phyloP scores from a whole-genome alignment of 2,113 vertebrate species.

The Paedocypris sp. region DNA sequence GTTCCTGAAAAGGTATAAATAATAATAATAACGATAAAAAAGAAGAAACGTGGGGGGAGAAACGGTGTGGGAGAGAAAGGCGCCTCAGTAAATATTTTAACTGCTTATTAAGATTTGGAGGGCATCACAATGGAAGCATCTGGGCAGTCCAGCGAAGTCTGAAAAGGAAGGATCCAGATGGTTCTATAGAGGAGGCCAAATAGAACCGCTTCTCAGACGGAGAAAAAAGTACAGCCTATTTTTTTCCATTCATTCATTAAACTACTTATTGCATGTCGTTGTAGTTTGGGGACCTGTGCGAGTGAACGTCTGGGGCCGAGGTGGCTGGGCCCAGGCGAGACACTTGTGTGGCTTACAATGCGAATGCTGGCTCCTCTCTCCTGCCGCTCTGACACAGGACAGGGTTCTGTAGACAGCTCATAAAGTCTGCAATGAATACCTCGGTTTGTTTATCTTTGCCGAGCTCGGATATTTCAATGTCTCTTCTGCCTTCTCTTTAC shows the following conservation, averaged over 20 bases:
- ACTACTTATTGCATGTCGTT: slow-evolving; percentile 16
- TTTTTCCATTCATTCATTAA: slow-evolving; percentile 37
- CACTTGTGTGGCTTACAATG: slow-evolving; percentile 37
- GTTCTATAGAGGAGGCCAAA: slow-evolving; percentile 66
- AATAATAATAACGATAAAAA: slow-evolving; percentile 73
- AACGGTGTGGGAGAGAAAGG: slow-evolving; percentile 50
- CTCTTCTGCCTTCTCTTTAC: slow-evolving; percentile 61
- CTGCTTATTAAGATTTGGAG: slow-evolving; percentile 95
- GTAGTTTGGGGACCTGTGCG: slow-evolving; percentile 5
- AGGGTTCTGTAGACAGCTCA: slow-evolving; percentile 58
- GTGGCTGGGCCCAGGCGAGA: slow-evolving; percentile 1
- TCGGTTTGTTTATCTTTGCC: slow-evolving; percentile 67
- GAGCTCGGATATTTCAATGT: slow-evolving; percentile 63
- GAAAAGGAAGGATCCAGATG: slow-evolving; percentile 81
- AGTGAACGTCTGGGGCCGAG: background rate
- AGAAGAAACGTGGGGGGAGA: slow-evolving; percentile 45
- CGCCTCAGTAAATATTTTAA: slow-evolving; percentile 99
- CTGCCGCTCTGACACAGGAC: slow-evolving; percentile 51
- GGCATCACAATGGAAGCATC: slow-evolving; percentile 90
- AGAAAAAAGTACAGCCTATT: slow-evolving; percentile 56
- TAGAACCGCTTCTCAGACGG: slow-evolving; percentile 58
- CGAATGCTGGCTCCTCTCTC: slow-evolving; percentile 32
- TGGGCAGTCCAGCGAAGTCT: slow-evolving; percentile 72
- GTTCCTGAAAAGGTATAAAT: slow-evolving; percentile 98
- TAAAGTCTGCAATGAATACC: slow-evolving; percentile 66